Conservation (phyloP, 2,797 vertebrate species). For the Phoxinus dragarum region DNA sequence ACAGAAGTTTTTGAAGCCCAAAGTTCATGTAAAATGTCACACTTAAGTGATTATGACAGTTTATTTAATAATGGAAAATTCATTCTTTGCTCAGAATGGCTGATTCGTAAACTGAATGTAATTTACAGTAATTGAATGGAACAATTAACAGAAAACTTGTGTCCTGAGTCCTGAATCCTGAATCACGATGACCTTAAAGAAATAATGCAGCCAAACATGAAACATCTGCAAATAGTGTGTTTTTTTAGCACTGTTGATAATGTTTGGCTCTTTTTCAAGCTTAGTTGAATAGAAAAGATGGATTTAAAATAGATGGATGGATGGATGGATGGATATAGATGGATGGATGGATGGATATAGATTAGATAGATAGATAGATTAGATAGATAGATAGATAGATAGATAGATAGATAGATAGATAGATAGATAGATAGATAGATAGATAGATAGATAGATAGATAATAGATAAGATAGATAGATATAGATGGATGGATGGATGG, state of each 20-base stretch:
- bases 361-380: no score
- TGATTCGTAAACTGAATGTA: no score
- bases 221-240: no score
- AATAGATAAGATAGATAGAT: no score
- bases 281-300: background rate
- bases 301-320: background rate
- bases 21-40: background rate
- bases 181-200: background rate
- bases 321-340: background rate
- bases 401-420: no score
- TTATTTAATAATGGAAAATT: background rate
- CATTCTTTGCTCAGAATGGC: background rate
- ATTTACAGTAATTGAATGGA: background rate
- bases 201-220: background rate
- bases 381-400: no score
- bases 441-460: no score
- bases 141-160: background rate
- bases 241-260: no score
- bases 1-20: background rate
- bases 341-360: background rate
- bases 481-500: no score
- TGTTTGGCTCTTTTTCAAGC: background rate
- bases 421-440: no score
- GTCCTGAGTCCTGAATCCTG: accelerated
- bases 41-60: background rate